Base-by-base conservation (phyloP, 1,140 invertebrate genomes). In the Anthonomus grandis region DNA sequence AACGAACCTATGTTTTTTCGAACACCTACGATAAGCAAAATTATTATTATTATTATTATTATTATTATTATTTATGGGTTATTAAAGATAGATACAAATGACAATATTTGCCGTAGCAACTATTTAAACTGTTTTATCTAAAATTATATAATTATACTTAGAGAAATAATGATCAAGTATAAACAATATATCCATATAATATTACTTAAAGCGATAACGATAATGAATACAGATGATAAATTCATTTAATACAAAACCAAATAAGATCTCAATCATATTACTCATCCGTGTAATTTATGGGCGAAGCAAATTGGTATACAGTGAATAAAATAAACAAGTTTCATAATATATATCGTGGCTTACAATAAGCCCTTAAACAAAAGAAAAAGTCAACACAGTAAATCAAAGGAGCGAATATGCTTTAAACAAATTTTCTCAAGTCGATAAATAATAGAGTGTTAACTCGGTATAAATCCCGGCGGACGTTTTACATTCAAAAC, bases 391-490 rank as follows among this genome's bases (percentile, higher is more conserved):
- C 62, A 34, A 54, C 47, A 53, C 52, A 51, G 60, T 66, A 66
- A 66, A 66, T 66, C 64, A 64, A 53, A 60, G n/a, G 41, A 60
- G 55, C 55, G 50, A 61, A 64, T 62, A 56, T 64, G 55, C 54
- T 66, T 66, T 64, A 65, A 59, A 60, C 62, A 66, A 66, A 64
- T 67, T 64, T 67, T 57, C 61, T 54, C 60, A 50, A 53, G 56
- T 60, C 66, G 57, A 68, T 68, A 65, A 68, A 68, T 68, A 67
- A 65, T 67, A 62, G 53, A 64, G 65, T 65, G 64, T 65, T 61
- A 65, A 67, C 56, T 64, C 59, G 36, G 59, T 62, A 67, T 67
- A 65, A 64, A 69, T 67, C 50, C 60, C 61, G 42, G 57, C 58
- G 54, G 64, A 67, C 65, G 53, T 66, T 60, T 57, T 62, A 67